phyloP scores from a whole-genome alignment of 1,140 invertebrate species.

The Drosophila azteca region DNA sequence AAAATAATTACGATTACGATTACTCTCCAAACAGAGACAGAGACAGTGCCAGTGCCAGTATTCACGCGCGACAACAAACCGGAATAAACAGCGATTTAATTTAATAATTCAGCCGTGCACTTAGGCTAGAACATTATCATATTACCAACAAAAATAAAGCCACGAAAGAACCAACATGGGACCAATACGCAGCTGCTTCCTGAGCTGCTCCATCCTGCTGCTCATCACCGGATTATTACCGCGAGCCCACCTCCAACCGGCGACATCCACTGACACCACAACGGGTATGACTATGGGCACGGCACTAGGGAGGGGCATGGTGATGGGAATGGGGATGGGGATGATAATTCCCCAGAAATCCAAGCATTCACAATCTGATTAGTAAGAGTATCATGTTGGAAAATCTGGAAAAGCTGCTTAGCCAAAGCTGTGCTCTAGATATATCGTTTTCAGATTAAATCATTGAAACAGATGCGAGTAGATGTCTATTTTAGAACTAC shows the following conservation, averaged over 20 bases:
- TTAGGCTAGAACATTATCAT: slow-evolving; percentile 59
- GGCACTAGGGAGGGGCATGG: neutral
- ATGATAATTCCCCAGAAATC: slow-evolving; percentile 14
- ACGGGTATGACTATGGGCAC: slow-evolving; percentile 22
- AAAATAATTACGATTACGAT: slow-evolving; percentile 64
- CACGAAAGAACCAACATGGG: slow-evolving; percentile 61
- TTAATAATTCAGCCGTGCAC: slow-evolving; percentile 70
- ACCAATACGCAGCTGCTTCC: slow-evolving; percentile 63
- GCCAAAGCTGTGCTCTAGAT: neutral
- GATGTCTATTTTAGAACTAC: too few relatives aligned
- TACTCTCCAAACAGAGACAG: slow-evolving; percentile 17
- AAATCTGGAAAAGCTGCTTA: slow-evolving; percentile 22
- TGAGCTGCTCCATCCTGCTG: slow-evolving; percentile 57
- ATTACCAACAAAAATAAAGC: slow-evolving; percentile 17
- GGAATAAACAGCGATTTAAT: slow-evolving; percentile 64
- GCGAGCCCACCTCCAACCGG: slow-evolving; percentile 26
- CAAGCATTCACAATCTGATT: slow-evolving; percentile 39
- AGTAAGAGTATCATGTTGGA: slow-evolving; percentile 14
- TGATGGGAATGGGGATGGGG: neutral
- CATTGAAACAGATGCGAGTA: too few relatives aligned
- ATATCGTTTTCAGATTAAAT: too few relatives aligned
- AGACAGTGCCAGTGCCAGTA: slow-evolving; percentile 25
- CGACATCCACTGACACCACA: neutral
- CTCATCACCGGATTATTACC: slow-evolving; percentile 63
- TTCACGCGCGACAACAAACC: slow-evolving; percentile 24